Evolutionary conservation across 2,888 invertebrate genomes (phyloP), one percentile per base, ranked within the genome.

Genomic region (Acleris emargana): DNA sequence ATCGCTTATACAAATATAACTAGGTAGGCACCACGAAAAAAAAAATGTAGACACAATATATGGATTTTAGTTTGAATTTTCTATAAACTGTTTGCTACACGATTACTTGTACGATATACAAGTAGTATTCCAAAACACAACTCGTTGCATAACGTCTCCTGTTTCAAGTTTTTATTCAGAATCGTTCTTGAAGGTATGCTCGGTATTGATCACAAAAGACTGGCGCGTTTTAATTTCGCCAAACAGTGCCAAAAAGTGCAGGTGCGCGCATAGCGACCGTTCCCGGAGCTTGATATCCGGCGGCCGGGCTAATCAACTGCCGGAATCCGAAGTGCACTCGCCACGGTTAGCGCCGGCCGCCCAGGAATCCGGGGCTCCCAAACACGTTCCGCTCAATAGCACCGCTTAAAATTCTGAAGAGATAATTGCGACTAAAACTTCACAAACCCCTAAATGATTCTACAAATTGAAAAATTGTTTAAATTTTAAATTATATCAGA

Each of bases 231-330:
- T 51, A 52, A 57, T 58, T 67, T 58, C 38, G 25, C 18, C 57
- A 28, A n/a, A 54, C 62, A 59, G 32, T 45, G 20, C 54, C 63
- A 63, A 67, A 63, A 63, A 54, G 70, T 81, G 78, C 79, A 78
- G 81, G 79, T 83, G 81, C 71, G 70, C 72, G 73, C 73, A 73
- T 72, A 73, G 68, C 71, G 68, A 70, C 61, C 59, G 69, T 69
- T 68, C 63, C 61, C 72, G 76, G 71, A 61, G 68, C 58, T 68
- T 50, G 71, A 67, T 64, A 70, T 72, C 72, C 71, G 68, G 59
- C 64, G 59, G 64, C 63, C 67, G 64, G 75, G 76, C 81, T 84
- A 86, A 86, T 84, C 82, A 83, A 81, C 81, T 79, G 76, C 76
- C 69, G 81, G 79, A 80, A 83, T 78, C 79, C 74, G 76, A 73